A percentile compares a stretch with the other conserved stretches of the same genome.
phyloP scores from a whole-genome alignment of 1,140 invertebrate genomes.

The Carcinoscorpius rotundicauda region DNA sequence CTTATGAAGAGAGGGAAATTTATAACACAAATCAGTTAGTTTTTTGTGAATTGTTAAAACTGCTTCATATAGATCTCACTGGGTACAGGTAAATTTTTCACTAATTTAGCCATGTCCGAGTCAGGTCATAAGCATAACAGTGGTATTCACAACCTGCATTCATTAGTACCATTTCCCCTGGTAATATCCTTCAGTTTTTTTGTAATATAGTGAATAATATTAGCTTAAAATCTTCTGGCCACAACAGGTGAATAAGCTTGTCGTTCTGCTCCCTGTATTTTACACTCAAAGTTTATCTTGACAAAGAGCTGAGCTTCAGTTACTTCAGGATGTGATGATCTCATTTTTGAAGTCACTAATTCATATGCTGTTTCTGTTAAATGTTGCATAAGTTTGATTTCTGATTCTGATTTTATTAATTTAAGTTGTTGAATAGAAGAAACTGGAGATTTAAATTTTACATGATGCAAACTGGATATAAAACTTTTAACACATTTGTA shows the following conservation, averaged over 20 bases:
- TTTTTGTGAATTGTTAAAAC: conserved; percentile 61
- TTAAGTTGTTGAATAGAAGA: conserved; percentile 56
- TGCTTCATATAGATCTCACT: conserved; percentile 72
- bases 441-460: conserved; percentile 40
- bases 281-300: conserved; percentile 75
- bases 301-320: conserved; percentile 77
- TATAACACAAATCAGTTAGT: conserved; percentile 46
- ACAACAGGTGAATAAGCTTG: conserved; percentile 96
- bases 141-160: conserved; percentile 87
- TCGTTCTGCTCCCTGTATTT: conserved; percentile 68
- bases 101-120: conserved; percentile 86
- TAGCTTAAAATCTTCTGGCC: conserved; percentile 70
- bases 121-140: conserved; percentile 90
- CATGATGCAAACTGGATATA: conserved; percentile 20
- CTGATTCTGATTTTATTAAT: conserved; percentile 70
- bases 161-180: conserved; percentile 74
- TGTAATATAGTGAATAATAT: conserved; percentile 88
- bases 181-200: conserved; percentile 68
- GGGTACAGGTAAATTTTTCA: conserved; percentile 56
- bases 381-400: conserved; percentile 69
- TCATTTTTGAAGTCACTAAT: conserved; percentile 65
- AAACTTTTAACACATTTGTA: conserved; percentile 39
- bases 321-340: conserved; percentile 39
- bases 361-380: conserved; percentile 66
- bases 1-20: conserved; percentile 53